Base-by-base conservation (phyloP, 2,113 vertebrate species). In the Macroglossus sobrinus region DNA sequence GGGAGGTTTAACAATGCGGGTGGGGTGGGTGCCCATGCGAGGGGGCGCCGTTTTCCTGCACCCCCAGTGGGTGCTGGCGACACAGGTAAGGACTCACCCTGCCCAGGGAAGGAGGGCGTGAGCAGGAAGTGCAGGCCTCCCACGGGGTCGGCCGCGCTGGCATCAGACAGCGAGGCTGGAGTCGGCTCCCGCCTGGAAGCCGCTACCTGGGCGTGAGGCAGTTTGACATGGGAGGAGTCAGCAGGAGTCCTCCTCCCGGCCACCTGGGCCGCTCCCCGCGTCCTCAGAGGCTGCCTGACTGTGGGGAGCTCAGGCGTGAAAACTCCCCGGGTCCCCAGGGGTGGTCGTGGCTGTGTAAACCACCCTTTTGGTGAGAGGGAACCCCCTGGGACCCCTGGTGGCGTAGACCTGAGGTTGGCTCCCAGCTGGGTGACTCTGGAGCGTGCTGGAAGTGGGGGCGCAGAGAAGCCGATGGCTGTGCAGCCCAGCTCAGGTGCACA, bases 381-480 rank as follows among this genome's bases (percentile, higher is more conserved):
- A 4, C 4, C 6, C 2, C 2, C 2, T 2, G 19, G 1, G 40
- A n/a, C 24, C 0, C 11, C 11, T 18, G 79, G 19, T 4, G 24
- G 10, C 5, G 6, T 0, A 13, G 59, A 7, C 50, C 18, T 57
- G 75, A 15, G 33, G 47, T 33, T 5, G 2, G 63, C 13, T 35
- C 47, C 79, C 7, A 19, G 80, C 55, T 10, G 8, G 4, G 30
- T 4, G 69, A 21, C 5, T 35, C 87, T 22, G 24, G 24, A 68
- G 38, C 45, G 21, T n/a, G 8, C 1, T 3, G 45, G 45, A 2
- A 0, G 45, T 10, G 3, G 45, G 59, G 11, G 12, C 28, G 9
- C 0, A 0, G 33, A 22, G 14, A 4, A 1, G 4, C 5, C 0
- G 0, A 1, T 10, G 0, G 0, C 50, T 38, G 59, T 0, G 4